Evolutionary conservation across 2,113 vertebrate species (phyloP), one percentile per base, ranked within the genome.

Genomic region (Notechis scutatus): DNA sequence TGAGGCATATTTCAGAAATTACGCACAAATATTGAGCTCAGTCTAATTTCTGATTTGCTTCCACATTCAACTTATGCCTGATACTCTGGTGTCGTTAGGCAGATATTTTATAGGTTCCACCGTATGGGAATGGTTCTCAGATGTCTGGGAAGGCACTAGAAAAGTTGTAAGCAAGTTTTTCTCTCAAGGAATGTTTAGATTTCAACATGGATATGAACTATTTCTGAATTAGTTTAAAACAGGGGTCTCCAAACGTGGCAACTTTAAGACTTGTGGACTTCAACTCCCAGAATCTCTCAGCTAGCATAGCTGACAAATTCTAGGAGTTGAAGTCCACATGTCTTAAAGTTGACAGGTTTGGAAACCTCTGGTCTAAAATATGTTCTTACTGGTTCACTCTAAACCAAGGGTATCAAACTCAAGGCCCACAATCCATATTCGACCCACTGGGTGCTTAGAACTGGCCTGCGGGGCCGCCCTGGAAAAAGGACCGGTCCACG

Each of bases 311-410:
- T 34, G 29, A 64, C 7, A 3, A 64, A n/a, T 64, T 24, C 61
- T 64, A 4, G 11, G 61, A 69, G 4, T 34, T 69, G 64, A 69
- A 69, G 29, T 34, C 64, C 14, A 34, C 14, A n/a, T 69, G 29
- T 34, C 64, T 69, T n/a, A 69, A 69, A 69, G 2, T 34, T 34
- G 29, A 14, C 64, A 69, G 64, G 4, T 34, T 69, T 69, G 64
- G 64, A 69, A 6, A n/a, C 29, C 29, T 69, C 34, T 39, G 96
- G 95, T 95, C 95, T 96, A 96, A 94, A 96, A 96, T 93, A 96
- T 94, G 93, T 94, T 90, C 45, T 74, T 89, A 93, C 91, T 85
- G 91, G 90, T 96, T 97, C 95, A 94, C 94, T 95, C 95, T 94
- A 93, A 52, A 52, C 55, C 55, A 55, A 4, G 55, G 55, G 15